Percentiles rank a stretch among this genome's conserved stretches.
Conservation (phyloP, 2,888 invertebrate genomes). For the Perdita meconis region DNA sequence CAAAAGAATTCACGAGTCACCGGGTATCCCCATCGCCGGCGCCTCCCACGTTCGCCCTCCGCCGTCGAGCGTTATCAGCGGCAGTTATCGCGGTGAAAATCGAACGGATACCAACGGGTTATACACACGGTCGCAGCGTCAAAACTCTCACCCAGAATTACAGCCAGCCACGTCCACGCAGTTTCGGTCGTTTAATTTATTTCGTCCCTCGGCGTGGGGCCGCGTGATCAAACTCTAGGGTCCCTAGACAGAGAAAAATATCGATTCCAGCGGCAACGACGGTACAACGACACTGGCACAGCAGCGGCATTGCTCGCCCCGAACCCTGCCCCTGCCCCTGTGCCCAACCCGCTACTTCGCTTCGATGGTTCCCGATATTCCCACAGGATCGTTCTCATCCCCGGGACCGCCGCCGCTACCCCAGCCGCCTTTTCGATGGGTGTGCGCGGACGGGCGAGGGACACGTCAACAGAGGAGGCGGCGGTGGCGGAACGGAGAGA, state of each 20-base stretch:
- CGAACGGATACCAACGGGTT: background rate
- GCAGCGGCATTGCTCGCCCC: constrained; percentile 49
- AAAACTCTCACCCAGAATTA: constrained; percentile 36
- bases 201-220: constrained; percentile 48
- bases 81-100: constrained; percentile 27
- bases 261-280: constrained; percentile 52
- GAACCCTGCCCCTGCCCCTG: background rate
- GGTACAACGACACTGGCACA: constrained; percentile 38
- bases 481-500: background rate
- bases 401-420: constrained; percentile 42
- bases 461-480: background rate
- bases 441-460: constrained; percentile 8
- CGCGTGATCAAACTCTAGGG: constrained; percentile 49
- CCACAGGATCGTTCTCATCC: constrained; percentile 64
- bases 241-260: constrained; percentile 66
- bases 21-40: background rate
- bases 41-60: background rate
- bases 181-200: constrained; percentile 67
- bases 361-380: constrained; percentile 70
- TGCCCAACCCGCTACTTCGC: constrained; percentile 51
- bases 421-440: constrained; percentile 44
- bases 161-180: constrained; percentile 43
- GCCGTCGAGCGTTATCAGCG: constrained; percentile 31
- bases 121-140: background rate
- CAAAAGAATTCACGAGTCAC: background rate